Evolutionary conservation across 2,797 vertebrate species (phyloP), one percentile per base, ranked within the genome.

Genomic region (Crax fasciolata): DNA sequence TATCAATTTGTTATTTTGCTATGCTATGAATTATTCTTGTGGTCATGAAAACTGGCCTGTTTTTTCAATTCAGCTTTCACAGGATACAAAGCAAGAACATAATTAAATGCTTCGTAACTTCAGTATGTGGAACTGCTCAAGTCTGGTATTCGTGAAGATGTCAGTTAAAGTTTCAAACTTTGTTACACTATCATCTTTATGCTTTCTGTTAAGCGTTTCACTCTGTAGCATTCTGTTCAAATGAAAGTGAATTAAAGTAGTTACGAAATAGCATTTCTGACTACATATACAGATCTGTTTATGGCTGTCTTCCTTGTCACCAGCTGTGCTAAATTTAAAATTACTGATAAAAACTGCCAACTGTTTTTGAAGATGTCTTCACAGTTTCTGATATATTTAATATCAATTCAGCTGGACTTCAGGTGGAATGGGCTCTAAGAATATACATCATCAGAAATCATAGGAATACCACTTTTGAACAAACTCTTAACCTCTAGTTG

Each of bases 11-110:
- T 65, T 48, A 6, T 51, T 84, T 28, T 68, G 48, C 52, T 73
- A 27, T 7, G 3, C 19, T 49, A 28, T 2, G 5, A 6, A 21
- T 79, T 79, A 12, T 84, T 75, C 8, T 55, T 52, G 8, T 12
- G 13, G 49, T 44, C 5, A 11, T 55, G 49, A 49, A 70, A 75
- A 39, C 20, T 21, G 61, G 3, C 7, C 9, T 70, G 20, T 38
- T 49, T 2, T n/a, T 75, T 80, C 57, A 76, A 52, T 38, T 39
- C 18, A 4, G 24, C 1, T 1, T 46, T 66, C 0, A 1, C 14
- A 51, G 43, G 52, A 35, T 61, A 48, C n/a, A 66, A 24, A 71
- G 16, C 25, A 52, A 61, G 17, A 38, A 27, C 20, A 4, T 55
- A 20, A 19, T 19, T 30, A 54, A n/a, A 19, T 19, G 30, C 18